phyloP scores from a whole-genome alignment of 2,113 vertebrate genomes.

The Poicephalus gulielmi region DNA sequence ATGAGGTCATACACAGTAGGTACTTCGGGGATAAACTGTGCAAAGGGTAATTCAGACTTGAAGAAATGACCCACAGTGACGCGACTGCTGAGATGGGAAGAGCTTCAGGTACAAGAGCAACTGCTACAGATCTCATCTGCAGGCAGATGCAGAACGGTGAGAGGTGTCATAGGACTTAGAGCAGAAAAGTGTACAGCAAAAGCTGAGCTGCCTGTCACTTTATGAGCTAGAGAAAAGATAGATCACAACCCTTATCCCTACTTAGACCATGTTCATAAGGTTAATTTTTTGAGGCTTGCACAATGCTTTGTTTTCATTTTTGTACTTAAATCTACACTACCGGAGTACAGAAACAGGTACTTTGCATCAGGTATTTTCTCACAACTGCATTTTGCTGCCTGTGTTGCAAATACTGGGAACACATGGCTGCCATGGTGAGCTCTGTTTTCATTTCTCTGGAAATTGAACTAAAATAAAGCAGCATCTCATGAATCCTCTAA shows the following conservation, averaged over 20 bases:
- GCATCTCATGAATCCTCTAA: not conserved
- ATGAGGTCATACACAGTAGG: not conserved
- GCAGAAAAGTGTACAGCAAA: not conserved
- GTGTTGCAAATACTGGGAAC: not conserved
- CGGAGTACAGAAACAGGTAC: not conserved
- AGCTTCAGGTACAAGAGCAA: not conserved
- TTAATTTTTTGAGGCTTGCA: not conserved
- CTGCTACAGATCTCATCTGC: not conserved
- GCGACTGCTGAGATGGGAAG: not conserved
- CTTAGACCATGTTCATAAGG: not conserved
- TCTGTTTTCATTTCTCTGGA: not conserved
- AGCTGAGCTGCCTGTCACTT: too few relatives aligned
- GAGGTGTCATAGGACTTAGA: fast-evolving
- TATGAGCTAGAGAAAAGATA: not conserved
- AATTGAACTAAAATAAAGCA: not conserved
- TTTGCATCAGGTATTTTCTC: not conserved
- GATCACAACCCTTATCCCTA: fast-evolving
- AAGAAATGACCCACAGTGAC: not conserved
- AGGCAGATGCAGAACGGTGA: fast-evolving
- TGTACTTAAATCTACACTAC: not conserved
- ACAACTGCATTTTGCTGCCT: not conserved
- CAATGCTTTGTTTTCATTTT: not conserved
- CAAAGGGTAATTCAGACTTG: not conserved
- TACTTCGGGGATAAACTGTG: not conserved
- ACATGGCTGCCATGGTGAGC: not conserved